Evolutionary conservation across 1,140 invertebrate genomes (phyloP).

Genomic region (Tribolium madens): DNA sequence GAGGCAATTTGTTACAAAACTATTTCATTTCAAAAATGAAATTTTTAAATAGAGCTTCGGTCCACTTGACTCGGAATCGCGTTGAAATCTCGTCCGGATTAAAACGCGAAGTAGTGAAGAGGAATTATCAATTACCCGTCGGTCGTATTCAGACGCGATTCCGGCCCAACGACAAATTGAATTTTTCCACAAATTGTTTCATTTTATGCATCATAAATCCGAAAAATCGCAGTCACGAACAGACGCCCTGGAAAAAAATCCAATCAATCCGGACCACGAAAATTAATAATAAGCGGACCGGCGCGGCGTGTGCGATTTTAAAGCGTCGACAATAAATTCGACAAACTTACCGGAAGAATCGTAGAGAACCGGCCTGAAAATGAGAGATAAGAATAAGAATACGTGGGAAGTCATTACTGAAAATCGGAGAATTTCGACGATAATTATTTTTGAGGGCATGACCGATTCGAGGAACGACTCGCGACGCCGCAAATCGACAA

Average conservation of each 20-base stretch:
- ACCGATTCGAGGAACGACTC: too few relatives aligned
- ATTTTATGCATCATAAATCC: slow-evolving; percentile 34
- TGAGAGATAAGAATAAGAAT: slow-evolving; percentile 20
- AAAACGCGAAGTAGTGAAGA: slow-evolving; percentile 17
- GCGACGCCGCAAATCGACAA: too few relatives aligned
- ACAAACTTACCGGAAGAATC: slow-evolving; percentile 1
- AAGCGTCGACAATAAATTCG: not conserved
- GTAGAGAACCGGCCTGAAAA: slow-evolving; percentile 2
- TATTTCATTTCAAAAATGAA: too few relatives aligned
- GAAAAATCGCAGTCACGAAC: slow-evolving; percentile 37
- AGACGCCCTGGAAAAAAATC: not conserved
- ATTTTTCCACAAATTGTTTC: slow-evolving; percentile 38
- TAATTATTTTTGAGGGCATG: not conserved
- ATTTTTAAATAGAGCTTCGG: not conserved
- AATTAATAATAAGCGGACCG: slow-evolving; percentile 19
- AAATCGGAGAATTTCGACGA: not conserved
- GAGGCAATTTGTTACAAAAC: too few relatives aligned
- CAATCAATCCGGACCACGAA: slow-evolving; percentile 23
- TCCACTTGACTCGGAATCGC: not conserved
- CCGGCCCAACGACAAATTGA: slow-evolving; percentile 29
- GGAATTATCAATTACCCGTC: slow-evolving; percentile 33
- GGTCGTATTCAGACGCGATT: slow-evolving; percentile 23
- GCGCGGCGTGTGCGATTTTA: slow-evolving; percentile 1
- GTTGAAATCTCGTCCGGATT: slow-evolving; percentile 4
- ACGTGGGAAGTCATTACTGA: slow-evolving; percentile 7